Conservation (phyloP, 92 coral and sea anemone genomes). For the Zoanthus sansibaricus region DNA sequence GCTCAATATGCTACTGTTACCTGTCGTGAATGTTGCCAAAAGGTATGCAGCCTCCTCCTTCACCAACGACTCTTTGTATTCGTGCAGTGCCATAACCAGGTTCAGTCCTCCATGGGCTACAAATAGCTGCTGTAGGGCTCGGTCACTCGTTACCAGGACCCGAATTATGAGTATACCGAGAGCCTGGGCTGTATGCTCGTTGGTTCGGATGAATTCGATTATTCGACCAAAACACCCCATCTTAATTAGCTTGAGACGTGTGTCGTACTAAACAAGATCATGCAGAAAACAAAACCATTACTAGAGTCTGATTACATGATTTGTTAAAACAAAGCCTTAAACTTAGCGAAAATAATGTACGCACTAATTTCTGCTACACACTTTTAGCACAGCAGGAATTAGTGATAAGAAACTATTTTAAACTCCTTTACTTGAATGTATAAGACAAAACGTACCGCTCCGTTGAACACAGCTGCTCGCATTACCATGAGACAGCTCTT, state of each 20-base stretch:
- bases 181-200: slow-evolving; percentile 75
- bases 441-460: slow-evolving; percentile 58
- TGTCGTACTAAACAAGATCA: slow-evolving; percentile 50
- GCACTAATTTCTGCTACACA: too few species aligned
- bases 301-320: not conserved
- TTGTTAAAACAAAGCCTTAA: not conserved
- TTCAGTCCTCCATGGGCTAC: slow-evolving; percentile 90
- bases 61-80: slow-evolving; percentile 77
- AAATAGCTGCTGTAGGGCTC: slow-evolving; percentile 75
- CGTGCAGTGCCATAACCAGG: slow-evolving; percentile 83
- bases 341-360: too few species aligned
- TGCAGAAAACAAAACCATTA: not conserved
- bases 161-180: slow-evolving; percentile 76
- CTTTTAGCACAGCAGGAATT: too few species aligned
- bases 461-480: slow-evolving; percentile 74
- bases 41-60: slow-evolving; percentile 78
- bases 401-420: too few species aligned
- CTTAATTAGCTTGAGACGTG: slow-evolving; percentile 74
- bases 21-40: slow-evolving; percentile 64
- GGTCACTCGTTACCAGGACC: slow-evolving; percentile 70
- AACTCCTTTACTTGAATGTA: too few species aligned
- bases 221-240: slow-evolving; percentile 81
- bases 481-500: slow-evolving; percentile 79
- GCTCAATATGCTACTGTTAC: slow-evolving; percentile 25
- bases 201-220: slow-evolving; percentile 84